phyloP scores from a whole-genome alignment of 2,888 invertebrate species.

The Ctenicera cuprea region DNA sequence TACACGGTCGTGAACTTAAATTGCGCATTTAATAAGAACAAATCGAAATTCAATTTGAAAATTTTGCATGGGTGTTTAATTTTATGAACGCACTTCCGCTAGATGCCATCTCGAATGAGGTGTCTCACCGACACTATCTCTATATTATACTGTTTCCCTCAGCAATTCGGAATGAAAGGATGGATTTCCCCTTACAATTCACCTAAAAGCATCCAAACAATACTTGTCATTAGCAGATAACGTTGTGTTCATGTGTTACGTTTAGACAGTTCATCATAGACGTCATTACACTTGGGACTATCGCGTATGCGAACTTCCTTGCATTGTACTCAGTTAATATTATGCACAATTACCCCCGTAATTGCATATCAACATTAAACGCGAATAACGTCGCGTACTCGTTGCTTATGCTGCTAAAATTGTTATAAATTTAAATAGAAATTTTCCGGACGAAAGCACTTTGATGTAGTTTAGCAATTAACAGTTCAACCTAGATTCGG shows the following conservation, averaged over 20 bases:
- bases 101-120: background rate
- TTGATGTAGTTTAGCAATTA: background rate
- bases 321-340: slow-evolving; percentile 35
- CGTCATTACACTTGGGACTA: slow-evolving; percentile 36
- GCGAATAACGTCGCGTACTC: background rate
- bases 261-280: slow-evolving; percentile 43
- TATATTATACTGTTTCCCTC: slow-evolving; percentile 28
- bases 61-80: background rate
- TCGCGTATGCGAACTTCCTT: slow-evolving; percentile 35
- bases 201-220: slow-evolving; percentile 39
- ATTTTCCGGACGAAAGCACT: background rate
- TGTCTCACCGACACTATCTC: slow-evolving; percentile 13
- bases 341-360: slow-evolving; percentile 34
- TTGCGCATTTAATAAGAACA: slow-evolving; percentile 13
- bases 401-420: slow-evolving; percentile 3
- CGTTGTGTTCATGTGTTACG: slow-evolving; percentile 41
- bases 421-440: slow-evolving; percentile 1
- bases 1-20: slow-evolving; percentile 6
- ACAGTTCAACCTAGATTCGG: background rate
- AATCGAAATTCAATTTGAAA: slow-evolving; percentile 24
- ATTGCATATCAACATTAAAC: slow-evolving; percentile 37
- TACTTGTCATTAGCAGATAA: slow-evolving; percentile 44
- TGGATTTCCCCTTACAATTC: slow-evolving; percentile 38
- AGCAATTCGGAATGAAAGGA: slow-evolving; percentile 30
- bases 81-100: background rate